Evolutionary conservation across 2,888 invertebrate genomes (phyloP).

Genomic region (Octodonta nipae): DNA sequence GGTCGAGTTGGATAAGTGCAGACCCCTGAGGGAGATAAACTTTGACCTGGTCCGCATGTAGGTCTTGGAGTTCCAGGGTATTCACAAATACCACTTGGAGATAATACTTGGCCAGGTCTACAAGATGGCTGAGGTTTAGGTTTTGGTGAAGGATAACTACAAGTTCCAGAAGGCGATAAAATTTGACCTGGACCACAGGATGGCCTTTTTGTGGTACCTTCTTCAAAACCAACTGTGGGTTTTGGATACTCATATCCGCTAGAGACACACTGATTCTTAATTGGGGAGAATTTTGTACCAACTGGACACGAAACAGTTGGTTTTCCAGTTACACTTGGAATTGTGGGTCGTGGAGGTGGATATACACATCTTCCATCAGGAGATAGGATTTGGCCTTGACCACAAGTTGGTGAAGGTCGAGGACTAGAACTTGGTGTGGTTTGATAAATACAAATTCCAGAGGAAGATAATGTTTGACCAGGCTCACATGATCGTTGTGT

Average conservation of each 20-base stretch:
- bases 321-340: conserved; percentile 1
- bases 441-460: conserved; percentile 13
- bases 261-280: too few relatives aligned
- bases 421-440: conserved; percentile 8
- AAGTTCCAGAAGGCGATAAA: conserved; percentile 10
- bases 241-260: conserved; percentile 14
- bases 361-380: conserved; percentile 3
- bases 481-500: conserved; percentile 8
- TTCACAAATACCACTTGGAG: conserved; percentile 14
- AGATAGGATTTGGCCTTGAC: conserved; percentile 7
- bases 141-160: conserved; percentile 7
- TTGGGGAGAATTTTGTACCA: not conserved
- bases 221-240: not conserved
- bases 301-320: not conserved
- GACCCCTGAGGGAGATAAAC: conserved; percentile 13
- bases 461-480: conserved; percentile 14
- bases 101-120: conserved; percentile 13
- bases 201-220: conserved; percentile 4
- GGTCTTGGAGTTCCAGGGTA: conserved; percentile 9
- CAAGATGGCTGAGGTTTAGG: conserved; percentile 7
- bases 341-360: conserved; percentile 6
- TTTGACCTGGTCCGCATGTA: conserved; percentile 14
- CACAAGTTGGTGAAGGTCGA: conserved; percentile 12
- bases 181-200: conserved; percentile 8
- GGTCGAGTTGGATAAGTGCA: conserved; percentile 12